A percentile compares a stretch with the other conserved stretches of the same genome.
Conservation (phyloP, 2,797 vertebrate genomes). For the Rhinella marina region DNA sequence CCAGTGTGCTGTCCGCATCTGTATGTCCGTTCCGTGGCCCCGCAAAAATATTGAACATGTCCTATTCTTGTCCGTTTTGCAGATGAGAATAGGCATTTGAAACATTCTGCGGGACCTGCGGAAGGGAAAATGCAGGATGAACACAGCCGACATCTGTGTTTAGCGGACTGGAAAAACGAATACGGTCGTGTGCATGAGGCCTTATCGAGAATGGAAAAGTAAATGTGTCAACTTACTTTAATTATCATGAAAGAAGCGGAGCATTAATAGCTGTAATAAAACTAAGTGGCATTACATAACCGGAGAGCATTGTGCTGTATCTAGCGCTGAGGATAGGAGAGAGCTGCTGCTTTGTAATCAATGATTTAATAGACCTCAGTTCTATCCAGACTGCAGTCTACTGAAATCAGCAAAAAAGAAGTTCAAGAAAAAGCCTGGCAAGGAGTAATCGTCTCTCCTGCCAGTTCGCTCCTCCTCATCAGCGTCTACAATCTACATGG, state of each 20-base stretch:
- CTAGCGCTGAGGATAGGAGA: background rate
- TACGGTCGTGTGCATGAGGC: background rate
- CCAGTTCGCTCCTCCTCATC: background rate
- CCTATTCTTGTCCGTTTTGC: too few species aligned
- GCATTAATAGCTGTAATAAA: conserved; percentile 10
- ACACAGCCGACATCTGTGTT: too few species aligned
- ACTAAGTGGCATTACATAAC: conserved; percentile 11
- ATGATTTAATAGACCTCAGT: background rate
- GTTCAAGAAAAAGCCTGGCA: background rate
- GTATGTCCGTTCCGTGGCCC: too few species aligned
- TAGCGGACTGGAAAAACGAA: too few species aligned
- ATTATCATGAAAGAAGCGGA: background rate
- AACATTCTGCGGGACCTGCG: too few species aligned
- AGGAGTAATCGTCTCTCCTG: background rate
- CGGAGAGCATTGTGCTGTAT: background rate
- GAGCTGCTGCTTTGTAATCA: background rate
- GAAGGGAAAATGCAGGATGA: too few species aligned
- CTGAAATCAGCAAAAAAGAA: background rate
- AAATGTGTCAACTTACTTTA: background rate
- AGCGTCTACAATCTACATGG: background rate
- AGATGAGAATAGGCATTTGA: too few species aligned
- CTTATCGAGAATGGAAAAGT: background rate
- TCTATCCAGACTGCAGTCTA: conserved; percentile 12
- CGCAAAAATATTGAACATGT: too few species aligned
- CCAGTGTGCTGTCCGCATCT: too few species aligned